These are phyloP conservation scores for Istiophorus platypterus DNA, from an alignment of 2,113 vertebrate genomes.

Conservation along the genomic window DNA sequence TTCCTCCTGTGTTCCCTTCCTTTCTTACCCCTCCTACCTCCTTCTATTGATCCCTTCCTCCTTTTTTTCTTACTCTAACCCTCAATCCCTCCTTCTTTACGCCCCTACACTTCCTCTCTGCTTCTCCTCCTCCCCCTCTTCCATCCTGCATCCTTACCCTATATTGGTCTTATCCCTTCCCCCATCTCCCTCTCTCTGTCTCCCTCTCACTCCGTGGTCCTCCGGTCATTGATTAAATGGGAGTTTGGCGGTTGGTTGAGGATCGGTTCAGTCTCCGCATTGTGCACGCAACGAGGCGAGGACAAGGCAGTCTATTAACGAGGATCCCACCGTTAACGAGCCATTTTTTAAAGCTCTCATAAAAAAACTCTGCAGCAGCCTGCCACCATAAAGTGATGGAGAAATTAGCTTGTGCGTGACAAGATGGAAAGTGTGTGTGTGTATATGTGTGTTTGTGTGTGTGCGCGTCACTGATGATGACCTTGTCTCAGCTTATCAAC, in stretches of 20 bases:
- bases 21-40: background rate
- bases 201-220: conserved; percentile 21
- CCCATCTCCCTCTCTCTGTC: background rate
- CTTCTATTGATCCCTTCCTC: background rate
- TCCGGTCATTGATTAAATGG: conserved; percentile 58
- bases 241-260: conserved; percentile 25
- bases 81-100: background rate
- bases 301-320: conserved; percentile 65
- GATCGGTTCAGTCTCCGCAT: conserved; percentile 47
- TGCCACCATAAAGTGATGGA: conserved; percentile 10
- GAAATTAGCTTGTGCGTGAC: conserved; percentile 6
- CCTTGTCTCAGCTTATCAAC: conserved; percentile 56
- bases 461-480: conserved; percentile 38
- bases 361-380: conserved; percentile 47
- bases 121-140: no score
- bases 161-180: background rate
- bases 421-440: background rate
- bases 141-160: background rate
- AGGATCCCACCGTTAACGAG: conserved; percentile 57
- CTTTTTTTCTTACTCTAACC: no score
- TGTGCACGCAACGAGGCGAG: conserved; percentile 38
- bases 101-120: conserved; percentile 1
- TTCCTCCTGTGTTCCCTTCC: background rate
- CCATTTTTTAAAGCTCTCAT: conserved; percentile 51
- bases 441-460: conserved; percentile 17